Conservation (phyloP, 23 tunicate genomes). For the Clavelina lepadiformis region DNA sequence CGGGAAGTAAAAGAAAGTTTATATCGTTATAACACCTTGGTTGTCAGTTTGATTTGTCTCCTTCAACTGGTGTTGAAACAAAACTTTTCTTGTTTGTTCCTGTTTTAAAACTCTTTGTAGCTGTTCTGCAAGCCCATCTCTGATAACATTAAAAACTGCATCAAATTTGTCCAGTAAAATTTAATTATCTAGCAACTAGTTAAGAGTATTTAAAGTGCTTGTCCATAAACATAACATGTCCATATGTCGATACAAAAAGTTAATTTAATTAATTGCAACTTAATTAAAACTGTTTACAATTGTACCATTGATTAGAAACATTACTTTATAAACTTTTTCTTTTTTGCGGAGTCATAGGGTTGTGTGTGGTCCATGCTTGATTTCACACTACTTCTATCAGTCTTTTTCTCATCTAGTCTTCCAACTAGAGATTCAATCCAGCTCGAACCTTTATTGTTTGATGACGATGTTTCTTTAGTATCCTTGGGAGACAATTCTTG, state of each 20-base stretch:
- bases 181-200: not conserved
- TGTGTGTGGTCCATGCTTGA: not conserved
- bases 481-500: not conserved
- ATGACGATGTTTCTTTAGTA: not conserved
- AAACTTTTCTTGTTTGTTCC: slow-evolving; percentile 33
- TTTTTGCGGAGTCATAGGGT: slow-evolving; percentile 28
- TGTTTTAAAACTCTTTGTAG: slow-evolving; percentile 29
- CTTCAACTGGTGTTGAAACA: slow-evolving; percentile 47
- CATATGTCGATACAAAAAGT: too few relatives aligned
- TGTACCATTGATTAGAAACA: not conserved
- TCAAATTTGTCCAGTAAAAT: not conserved
- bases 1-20: not conserved
- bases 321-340: slow-evolving; percentile 23
- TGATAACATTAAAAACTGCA: slow-evolving; percentile 11
- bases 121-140: slow-evolving; percentile 53
- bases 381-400: too few relatives aligned
- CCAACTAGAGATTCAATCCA: slow-evolving; percentile 26
- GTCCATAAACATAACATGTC: too few relatives aligned
- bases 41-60: not conserved
- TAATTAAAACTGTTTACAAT: not conserved
- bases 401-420: slow-evolving; percentile 23
- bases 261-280: too few relatives aligned
- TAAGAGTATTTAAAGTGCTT: slow-evolving; percentile 1
- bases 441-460: slow-evolving; percentile 9
- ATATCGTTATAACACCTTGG: not conserved